A percentile compares a stretch with the other conserved stretches of the same genome.
Conservation (phyloP, 2,797 vertebrate genomes). For the Halcyon badia region DNA sequence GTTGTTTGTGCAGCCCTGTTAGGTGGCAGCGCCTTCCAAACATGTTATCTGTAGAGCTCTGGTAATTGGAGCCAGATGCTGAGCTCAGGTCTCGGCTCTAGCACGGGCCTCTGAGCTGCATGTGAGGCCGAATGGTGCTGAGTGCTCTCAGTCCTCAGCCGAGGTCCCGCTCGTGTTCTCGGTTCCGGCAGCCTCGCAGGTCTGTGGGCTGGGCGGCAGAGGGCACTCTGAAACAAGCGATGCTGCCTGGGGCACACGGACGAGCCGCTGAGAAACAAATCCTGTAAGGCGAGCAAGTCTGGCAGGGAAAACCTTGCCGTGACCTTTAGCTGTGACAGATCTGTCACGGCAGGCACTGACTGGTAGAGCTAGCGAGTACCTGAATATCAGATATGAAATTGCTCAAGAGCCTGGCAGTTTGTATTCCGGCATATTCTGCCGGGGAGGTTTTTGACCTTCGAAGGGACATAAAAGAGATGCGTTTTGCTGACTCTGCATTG, state of each 20-base stretch:
- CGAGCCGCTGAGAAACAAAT: neutral
- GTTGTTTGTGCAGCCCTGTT: neutral
- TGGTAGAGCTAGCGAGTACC: neutral
- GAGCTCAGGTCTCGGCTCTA: neutral
- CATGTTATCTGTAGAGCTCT: neutral
- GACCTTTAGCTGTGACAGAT: conserved; percentile 43
- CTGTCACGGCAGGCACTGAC: conserved; percentile 1
- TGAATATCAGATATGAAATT: conserved; percentile 39
- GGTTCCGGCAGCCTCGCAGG: neutral
- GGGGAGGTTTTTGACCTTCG: conserved; percentile 32
- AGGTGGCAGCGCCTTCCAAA: neutral
- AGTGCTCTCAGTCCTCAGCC: accelerated
- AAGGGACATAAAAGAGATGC: neutral
- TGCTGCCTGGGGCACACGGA: neutral
- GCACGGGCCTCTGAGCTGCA: accelerated
- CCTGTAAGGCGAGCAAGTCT: neutral
- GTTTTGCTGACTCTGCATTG: conserved; percentile 2
- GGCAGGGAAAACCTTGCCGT: conserved; percentile 2
- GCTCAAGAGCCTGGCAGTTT: neutral
- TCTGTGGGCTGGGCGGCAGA: neutral
- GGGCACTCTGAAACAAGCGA: conserved; percentile 19
- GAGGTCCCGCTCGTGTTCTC: neutral
- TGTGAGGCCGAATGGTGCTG: neutral
- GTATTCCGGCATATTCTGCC: neutral
- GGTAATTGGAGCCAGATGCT: neutral